A percentile compares a stretch with the other conserved stretches of the same genome.
These are phyloP conservation scores for Cerceris rybyensis DNA, from an alignment of 2,888 invertebrate species.

Conservation along the genomic window DNA sequence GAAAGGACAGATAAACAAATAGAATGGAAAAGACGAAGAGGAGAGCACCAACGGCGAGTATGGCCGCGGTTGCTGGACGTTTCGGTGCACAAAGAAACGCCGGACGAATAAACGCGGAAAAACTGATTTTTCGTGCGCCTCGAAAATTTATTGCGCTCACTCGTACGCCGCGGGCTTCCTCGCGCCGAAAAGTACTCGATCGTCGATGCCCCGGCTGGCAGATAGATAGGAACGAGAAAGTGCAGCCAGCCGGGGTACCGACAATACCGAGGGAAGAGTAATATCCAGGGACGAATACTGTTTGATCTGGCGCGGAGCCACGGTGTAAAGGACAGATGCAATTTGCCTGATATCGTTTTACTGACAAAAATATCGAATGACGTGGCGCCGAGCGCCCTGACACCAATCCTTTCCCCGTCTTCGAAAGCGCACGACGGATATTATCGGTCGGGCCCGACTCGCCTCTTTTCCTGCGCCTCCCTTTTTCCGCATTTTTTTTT, in stretches of 20 bases:
- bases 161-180: conserved; percentile 34
- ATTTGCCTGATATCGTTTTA: conserved; percentile 79
- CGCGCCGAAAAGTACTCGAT: conserved; percentile 64
- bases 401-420: conserved; percentile 61
- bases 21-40: not conserved
- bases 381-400: conserved; percentile 67
- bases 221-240: conserved; percentile 60
- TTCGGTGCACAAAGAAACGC: not conserved
- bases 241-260: conserved; percentile 50
- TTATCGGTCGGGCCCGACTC: conserved; percentile 49
- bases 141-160: conserved; percentile 51
- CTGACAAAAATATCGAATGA: conserved; percentile 79
- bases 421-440: conserved; percentile 62
- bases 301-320: conserved; percentile 73
- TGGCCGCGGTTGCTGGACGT: not conserved
- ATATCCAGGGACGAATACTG: conserved; percentile 69
- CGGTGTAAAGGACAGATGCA: conserved; percentile 79
- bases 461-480: too few relatives aligned
- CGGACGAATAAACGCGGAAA: conserved; percentile 19
- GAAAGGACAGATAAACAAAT: not conserved
- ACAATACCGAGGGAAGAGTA: conserved; percentile 65
- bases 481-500: not conserved
- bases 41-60: not conserved
- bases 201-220: conserved; percentile 54
- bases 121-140: conserved; percentile 38